A percentile compares a stretch with the other conserved stretches of the same genome.
Conservation (phyloP, 1,140 invertebrate species). For the Brachionus asplanchnoidis region DNA sequence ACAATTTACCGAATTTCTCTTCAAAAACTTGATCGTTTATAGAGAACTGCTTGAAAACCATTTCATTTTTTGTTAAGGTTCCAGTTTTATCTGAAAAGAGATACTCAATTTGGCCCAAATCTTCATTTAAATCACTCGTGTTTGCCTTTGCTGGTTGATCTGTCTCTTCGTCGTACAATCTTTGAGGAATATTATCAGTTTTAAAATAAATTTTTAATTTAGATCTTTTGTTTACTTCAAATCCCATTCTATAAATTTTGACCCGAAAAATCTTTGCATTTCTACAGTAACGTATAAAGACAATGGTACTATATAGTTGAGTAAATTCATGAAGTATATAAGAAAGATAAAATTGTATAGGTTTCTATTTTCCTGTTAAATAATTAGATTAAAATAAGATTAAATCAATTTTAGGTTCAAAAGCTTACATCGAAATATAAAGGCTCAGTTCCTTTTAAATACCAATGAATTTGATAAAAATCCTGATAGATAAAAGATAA, state of each 20-base stretch:
- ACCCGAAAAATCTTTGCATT: constrained; percentile 22
- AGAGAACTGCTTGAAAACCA: constrained; percentile 71
- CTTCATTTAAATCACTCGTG: constrained; percentile 72
- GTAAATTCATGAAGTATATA: constrained; percentile 16
- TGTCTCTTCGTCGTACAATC: constrained; percentile 76
- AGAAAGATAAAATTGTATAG: constrained; percentile 20
- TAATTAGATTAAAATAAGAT: not conserved
- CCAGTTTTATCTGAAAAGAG: constrained; percentile 96
- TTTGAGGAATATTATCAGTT: constrained; percentile 67
- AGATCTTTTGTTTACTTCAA: constrained; percentile 72
- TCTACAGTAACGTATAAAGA: constrained; percentile 37
- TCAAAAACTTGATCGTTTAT: constrained; percentile 65
- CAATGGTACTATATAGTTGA: constrained; percentile 38
- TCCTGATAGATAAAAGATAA: constrained; percentile 93
- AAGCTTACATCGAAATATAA: not conserved
- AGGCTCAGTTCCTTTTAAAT: constrained; percentile 79
- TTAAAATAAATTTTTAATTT: constrained; percentile 85
- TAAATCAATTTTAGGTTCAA: too few relatives aligned
- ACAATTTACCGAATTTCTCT: constrained; percentile 45
- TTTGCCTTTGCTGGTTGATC: constrained; percentile 92
- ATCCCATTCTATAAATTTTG: constrained; percentile 41
- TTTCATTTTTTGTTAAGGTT: constrained; percentile 92
- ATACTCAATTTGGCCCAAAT: constrained; percentile 70
- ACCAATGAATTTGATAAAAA: constrained; percentile 96
- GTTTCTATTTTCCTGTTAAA: not conserved